Evolutionary conservation across 2,113 vertebrate genomes (phyloP), one percentile per base, ranked within the genome.

Genomic region (Dicaeum eximium): DNA sequence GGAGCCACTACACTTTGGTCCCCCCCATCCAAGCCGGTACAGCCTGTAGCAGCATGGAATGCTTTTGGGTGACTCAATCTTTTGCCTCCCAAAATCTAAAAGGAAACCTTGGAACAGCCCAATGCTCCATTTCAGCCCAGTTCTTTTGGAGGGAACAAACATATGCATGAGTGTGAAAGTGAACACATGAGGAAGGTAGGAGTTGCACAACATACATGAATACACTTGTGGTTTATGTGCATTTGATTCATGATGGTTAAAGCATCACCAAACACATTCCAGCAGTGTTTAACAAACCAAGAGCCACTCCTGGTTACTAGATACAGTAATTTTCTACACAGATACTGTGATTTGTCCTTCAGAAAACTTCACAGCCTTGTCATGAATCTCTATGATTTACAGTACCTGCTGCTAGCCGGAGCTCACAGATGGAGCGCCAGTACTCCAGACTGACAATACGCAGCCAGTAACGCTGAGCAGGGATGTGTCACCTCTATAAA

Each of bases 311-410:
- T 71, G 37, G 64, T 70, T 92, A 50, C 64, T 13, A 57, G 60
- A 86, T 61, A 86, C 25, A 33, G 53, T 84, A 50, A 75, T 92
- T 94, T 95, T 92, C 65, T 88, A 35, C 48, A 30, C 24, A 31
- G 83, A 81, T 56, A 89, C 48, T 69, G 48, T 0, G 1, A 78
- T 96, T 96, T 96, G 96, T 88, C 96, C 96, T 96, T 96, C 96
- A 97, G 90, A 80, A 96, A 94, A 86, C 91, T 96, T 92, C 91
- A 35, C 66, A 92, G 94, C 95, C 94, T 90, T 94, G 95, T 95
- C 95, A 97, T 96, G 94, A 95, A 95, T 96, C 94, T 95, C 91
- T 90, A 71, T 97, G 96, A 97, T 96, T 97, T 96, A 96, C 96
- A 93, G 85, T 97, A 96, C 93, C 95, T 97, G 96, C 96, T 97